Evolutionary conservation across 2,888 invertebrate species (phyloP).

Genomic region (Macrosiphum euphorbiae): DNA sequence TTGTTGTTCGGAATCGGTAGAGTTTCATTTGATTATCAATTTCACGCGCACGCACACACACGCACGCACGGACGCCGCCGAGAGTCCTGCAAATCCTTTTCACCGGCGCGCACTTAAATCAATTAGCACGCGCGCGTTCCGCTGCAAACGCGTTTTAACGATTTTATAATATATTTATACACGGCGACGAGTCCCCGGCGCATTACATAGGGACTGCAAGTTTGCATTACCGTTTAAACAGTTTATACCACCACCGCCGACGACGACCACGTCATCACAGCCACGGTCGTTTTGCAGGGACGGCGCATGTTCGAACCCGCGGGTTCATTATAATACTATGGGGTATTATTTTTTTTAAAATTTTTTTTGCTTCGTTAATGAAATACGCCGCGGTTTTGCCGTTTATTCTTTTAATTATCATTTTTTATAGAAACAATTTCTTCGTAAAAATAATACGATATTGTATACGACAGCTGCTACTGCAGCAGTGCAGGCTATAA

Average conservation of each 20-base stretch:
- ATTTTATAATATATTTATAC: conserved; percentile 41
- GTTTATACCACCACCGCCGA: not conserved
- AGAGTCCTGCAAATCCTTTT: conserved; percentile 24
- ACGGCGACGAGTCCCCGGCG: not conserved
- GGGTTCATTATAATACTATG: not conserved
- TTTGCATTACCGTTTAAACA: conserved; percentile 26
- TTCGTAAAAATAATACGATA: not conserved
- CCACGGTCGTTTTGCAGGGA: not conserved
- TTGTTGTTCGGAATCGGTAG: conserved; percentile 15
- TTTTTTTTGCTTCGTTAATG: not conserved
- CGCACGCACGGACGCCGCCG: not conserved
- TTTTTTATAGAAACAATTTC: not conserved
- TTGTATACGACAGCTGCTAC: not conserved
- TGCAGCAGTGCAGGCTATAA: not conserved
- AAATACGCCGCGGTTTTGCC: not conserved
- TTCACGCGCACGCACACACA: not conserved
- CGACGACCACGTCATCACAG: not conserved
- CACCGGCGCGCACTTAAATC: not conserved
- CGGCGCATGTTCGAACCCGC: not conserved
- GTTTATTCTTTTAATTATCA: not conserved
- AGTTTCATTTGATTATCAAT: conserved; percentile 20
- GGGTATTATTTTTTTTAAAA: not conserved
- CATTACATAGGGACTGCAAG: not conserved
- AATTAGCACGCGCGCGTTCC: not conserved
- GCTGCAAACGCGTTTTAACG: conserved; percentile 23